Evolutionary conservation across 64 coral and sea anemone species (phyloP), one percentile per base, ranked within the genome.

Genomic region (Dendrophyllia cribrosa): DNA sequence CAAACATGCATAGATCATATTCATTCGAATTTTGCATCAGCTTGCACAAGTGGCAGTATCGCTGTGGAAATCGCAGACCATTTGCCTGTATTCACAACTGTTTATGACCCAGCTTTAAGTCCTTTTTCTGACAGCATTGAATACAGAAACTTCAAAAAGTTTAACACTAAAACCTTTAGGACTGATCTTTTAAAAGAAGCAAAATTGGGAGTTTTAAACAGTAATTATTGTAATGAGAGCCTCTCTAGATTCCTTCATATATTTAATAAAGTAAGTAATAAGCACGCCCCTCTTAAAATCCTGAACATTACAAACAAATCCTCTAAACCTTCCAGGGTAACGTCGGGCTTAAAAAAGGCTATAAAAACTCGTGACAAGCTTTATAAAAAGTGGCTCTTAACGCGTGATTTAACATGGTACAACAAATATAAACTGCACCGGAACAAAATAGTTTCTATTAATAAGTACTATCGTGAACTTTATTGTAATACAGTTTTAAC

Each of bases 381-480:
- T 46, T 88, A 88, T 76, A 88, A 88, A 88, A 76, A 88, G 47
- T 88, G 86, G 86, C 53, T 88, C 47, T 59, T 62, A 50, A 88
- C 70, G 19, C 86, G 26, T 59, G 22, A 70, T 70, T 24, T 70
- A 70, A 22, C 21, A 25, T 70, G 19, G 19, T 21, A 24, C 6
- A 70, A 19, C 22, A 70, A 70, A 71, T 86, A 71, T 69, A 70
- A 70, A 76, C 60, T 76, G 13, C 75, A 88, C 51, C 52, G 86
- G 24, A 88, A 88, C 72, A 88, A 88, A 88, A 88, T 65, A 68
- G 87, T 68, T 71, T 10, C 51, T 15, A 89, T 89, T 15, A 78
- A 88, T 88, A 88, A 64, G 60, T 76, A 88, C 72, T 77, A 89
- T 76, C 73, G 87, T 50, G 59, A 77, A 63, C 73, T 89, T 47